Base-by-base conservation (phyloP, 2,888 invertebrate species). In the Digitonthophagus gazella region DNA sequence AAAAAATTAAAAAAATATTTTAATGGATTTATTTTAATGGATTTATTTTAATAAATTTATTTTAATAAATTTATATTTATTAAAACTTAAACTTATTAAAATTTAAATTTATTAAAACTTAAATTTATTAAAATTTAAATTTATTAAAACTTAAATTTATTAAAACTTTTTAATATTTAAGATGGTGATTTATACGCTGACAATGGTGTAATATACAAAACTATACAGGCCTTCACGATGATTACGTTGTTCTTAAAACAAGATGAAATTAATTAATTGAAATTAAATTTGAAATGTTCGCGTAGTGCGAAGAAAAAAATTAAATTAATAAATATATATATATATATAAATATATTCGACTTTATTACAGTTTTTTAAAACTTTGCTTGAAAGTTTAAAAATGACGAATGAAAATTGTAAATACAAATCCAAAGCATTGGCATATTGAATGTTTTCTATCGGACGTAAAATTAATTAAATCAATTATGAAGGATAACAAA, bases 371-470 rank as follows among this genome's bases (percentile, higher is more conserved):
- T 28, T 67, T 67, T 58, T 67, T 58, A 67, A 67, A 65, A 28
- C 15, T 67, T 58, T 22, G 61, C 58, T 67, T 67, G 58, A 58
- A 67, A 58, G 67, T 58, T 67, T 61, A 61, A n/a, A n/a, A n/a
- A 61, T 61, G 61, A 61, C 19, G 20, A 44, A 44, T 44, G 28
- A 44, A 16, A 20, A 19, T 61, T 61, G 61, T 61, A 20, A n/a
- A 61, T 61, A 61, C 20, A 61, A 61, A 61, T 19, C 61, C 20
- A 67, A 58, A 72, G 69, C 69, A 72, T 70, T 71, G 71, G 72
- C 71, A 71, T 74, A 73, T 71, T 72, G 72, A 74, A 75, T 72
- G 71, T 73, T 71, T 70, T 65, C 28, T 65, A 65, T 68, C 19
- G 55, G 61, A 18, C 61, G 61, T 61, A 61, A 18, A n/a, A 61